Conservation (phyloP, 1,140 invertebrate species). For the Drosophila parvula region DNA sequence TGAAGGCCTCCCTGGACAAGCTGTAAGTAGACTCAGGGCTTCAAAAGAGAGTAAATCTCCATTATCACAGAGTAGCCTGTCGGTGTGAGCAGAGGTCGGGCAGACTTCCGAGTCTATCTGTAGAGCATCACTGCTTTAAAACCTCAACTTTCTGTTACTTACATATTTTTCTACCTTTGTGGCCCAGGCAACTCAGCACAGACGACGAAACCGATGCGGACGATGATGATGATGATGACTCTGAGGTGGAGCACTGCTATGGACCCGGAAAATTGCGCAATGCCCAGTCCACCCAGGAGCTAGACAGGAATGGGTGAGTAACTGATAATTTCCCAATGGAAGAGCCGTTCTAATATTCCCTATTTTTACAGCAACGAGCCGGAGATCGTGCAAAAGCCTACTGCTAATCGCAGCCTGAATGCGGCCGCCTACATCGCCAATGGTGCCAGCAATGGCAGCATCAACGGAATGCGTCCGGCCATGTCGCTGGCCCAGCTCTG, state of each 20-base stretch:
- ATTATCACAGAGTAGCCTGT: no score
- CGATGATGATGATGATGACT: conserved; percentile 84
- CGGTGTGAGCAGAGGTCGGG: no score
- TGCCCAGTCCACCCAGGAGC: conserved; percentile 86
- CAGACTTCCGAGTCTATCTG: no score
- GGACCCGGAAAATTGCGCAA: conserved; percentile 85
- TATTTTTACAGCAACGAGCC: conserved; percentile 43
- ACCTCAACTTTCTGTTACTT: not conserved
- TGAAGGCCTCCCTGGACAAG: conserved; percentile 85
- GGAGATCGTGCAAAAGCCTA: conserved; percentile 49
- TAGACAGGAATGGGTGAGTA: conserved; percentile 72
- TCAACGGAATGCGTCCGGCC: conserved; percentile 85
- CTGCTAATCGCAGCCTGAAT: conserved; percentile 67
- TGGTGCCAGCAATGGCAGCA: conserved; percentile 32
- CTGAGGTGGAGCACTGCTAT: conserved; percentile 86
- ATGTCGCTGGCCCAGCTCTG: conserved; percentile 86
- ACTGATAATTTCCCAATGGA: no score
- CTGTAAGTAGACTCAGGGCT: conserved; percentile 46
- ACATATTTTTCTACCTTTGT: not conserved
- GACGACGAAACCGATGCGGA: conserved; percentile 70
- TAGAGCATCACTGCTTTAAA: no score
- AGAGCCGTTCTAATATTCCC: no score
- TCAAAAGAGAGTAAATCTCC: not conserved
- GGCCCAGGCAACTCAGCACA: conserved; percentile 62
- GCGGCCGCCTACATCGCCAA: conserved; percentile 44